Evolutionary conservation across 2,113 vertebrate genomes (phyloP).

Genomic region (Coregonus clupeaformis): DNA sequence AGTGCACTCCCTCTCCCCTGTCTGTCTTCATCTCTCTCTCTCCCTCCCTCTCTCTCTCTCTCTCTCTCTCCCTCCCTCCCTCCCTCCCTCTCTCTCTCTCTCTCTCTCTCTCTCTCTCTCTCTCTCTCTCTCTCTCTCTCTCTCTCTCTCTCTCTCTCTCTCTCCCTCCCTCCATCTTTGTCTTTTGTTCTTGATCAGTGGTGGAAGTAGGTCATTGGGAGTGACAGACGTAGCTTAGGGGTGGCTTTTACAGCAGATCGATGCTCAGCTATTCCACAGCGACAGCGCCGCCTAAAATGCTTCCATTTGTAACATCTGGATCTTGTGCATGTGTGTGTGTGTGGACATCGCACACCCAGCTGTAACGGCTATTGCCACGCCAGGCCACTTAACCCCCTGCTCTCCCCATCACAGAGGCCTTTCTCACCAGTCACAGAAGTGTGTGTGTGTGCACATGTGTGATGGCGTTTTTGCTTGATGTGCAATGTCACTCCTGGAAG

Average conservation of each 20-base stretch:
- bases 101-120: background rate
- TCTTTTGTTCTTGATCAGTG: conserved; percentile 55
- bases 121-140: conserved; percentile 8
- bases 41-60: background rate
- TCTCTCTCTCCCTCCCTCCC: conserved; percentile 15
- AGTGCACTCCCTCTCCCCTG: conserved; percentile 20
- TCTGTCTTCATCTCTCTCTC: background rate
- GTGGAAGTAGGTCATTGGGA: conserved; percentile 66
- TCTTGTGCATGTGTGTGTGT: background rate
- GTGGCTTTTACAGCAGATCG: conserved; percentile 60
- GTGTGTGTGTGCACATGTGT: conserved; percentile 2
- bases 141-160: background rate
- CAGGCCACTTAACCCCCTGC: background rate
- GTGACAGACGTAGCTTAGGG: conserved; percentile 57
- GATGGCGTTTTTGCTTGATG: background rate
- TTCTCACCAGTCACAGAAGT: background rate
- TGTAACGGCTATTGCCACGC: background rate
- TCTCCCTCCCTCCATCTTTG: conserved; percentile 8
- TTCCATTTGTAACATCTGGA: conserved; percentile 43
- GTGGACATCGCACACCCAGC: background rate
- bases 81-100: too few species aligned
- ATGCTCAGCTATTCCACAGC: conserved; percentile 52
- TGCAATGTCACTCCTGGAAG: background rate
- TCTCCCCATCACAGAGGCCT: background rate
- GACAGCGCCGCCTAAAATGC: conserved; percentile 40